phyloP scores from a whole-genome alignment of 1,140 invertebrate species.

The Wiebesia pumilae region DNA sequence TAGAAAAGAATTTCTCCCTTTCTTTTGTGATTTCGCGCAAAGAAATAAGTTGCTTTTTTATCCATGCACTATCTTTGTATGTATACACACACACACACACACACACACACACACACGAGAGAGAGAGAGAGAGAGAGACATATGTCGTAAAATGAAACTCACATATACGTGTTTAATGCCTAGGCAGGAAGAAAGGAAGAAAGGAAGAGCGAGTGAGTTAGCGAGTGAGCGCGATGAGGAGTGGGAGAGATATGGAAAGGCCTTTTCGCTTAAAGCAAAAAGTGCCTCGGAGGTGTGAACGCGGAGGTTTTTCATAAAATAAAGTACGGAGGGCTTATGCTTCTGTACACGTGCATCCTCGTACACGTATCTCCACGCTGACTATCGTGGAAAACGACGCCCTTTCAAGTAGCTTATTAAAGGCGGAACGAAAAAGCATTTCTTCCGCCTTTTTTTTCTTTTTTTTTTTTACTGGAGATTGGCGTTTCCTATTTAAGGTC shows the following conservation, averaged over 20 bases:
- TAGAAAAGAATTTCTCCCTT: background rate
- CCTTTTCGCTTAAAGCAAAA: conserved; percentile 7
- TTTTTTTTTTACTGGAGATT: conserved; percentile 11
- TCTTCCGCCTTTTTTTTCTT: conserved; percentile 22
- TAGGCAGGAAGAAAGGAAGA: background rate
- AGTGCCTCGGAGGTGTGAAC: conserved; percentile 11
- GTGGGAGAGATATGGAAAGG: background rate
- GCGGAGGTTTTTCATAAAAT: conserved; percentile 24
- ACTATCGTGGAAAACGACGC: conserved; percentile 25
- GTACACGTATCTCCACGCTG: background rate
- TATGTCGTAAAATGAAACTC: background rate
- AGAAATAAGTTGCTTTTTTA: background rate
- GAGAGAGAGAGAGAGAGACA: background rate
- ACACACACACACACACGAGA: too few relatives aligned
- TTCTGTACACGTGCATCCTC: background rate
- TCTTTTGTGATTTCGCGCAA: too few relatives aligned
- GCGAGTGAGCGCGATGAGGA: too few relatives aligned
- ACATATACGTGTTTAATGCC: background rate
- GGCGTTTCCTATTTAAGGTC: conserved; percentile 21
- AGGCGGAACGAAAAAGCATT: conserved; percentile 10
- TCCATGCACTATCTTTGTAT: background rate
- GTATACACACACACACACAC: too few relatives aligned
- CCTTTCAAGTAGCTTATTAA: conserved; percentile 36
- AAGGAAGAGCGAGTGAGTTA: background rate
- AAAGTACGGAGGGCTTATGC: background rate